Percentiles rank a stretch among this genome's conserved stretches.
Conservation (phyloP, 1,140 invertebrate genomes). For the Eurosta solidaginis region DNA sequence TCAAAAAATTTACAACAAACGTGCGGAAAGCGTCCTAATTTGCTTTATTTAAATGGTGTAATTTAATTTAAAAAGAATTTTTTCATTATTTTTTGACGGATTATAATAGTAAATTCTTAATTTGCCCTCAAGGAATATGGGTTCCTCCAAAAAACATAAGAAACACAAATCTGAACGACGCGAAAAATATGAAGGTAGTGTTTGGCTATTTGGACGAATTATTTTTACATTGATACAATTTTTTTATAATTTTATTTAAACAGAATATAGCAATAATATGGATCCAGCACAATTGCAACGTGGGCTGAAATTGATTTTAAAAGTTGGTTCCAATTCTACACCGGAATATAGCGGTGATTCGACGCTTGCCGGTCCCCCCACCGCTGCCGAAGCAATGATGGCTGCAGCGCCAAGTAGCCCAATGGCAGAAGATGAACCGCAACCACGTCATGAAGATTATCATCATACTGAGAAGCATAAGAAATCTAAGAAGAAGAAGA, state of each 20-base stretch:
- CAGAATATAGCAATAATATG: conserved; percentile 59
- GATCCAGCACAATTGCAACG: conserved; percentile 64
- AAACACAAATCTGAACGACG: conserved; percentile 72
- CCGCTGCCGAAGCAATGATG: conserved; percentile 57
- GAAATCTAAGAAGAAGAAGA: conserved; percentile 79
- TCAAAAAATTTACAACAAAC: conserved; percentile 22
- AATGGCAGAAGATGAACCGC: conserved; percentile 39
- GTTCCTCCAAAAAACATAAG: conserved; percentile 72
- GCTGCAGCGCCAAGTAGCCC: conserved; percentile 43
- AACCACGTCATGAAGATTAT: conserved; percentile 36
- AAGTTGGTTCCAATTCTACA: conserved; percentile 74
- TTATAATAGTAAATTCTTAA: background rate
- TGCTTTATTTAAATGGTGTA: background rate
- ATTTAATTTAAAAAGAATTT: background rate
- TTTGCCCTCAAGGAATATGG: conserved; percentile 39
- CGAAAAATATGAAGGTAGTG: conserved; percentile 67
- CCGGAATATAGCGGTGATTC: conserved; percentile 68
- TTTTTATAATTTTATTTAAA: conserved; percentile 30
- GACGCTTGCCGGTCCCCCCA: conserved; percentile 47
- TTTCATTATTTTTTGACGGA: background rate
- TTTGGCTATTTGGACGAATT: background rate
- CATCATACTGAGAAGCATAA: conserved; percentile 64
- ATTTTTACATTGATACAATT: background rate
- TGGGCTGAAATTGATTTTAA: conserved; percentile 77
- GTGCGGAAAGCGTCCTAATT: background rate